Conservation (phyloP, 1,140 invertebrate species). For the Drosophila oshimai region DNA sequence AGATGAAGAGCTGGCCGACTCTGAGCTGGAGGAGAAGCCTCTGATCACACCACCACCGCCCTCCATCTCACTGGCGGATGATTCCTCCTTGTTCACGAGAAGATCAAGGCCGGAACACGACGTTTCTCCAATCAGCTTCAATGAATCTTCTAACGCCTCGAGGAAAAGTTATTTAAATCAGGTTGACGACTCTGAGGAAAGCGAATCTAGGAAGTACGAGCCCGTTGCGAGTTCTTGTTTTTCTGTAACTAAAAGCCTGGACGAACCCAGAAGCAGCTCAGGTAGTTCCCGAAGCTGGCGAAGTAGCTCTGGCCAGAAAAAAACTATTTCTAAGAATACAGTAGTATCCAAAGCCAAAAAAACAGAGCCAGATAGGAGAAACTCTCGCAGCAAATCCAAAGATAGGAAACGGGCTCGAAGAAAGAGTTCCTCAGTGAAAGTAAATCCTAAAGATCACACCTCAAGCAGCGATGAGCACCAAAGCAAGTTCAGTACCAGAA, state of each 20-base stretch:
- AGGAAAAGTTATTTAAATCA: neutral
- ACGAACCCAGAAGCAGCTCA: neutral
- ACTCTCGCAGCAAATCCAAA: neutral
- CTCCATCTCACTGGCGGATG: constrained; percentile 4
- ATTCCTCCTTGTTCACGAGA: constrained; percentile 14
- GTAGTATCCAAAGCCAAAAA: neutral
- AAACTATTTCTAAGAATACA: no score
- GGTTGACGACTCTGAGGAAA: no score
- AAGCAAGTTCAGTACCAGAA: neutral
- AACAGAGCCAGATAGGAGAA: no score
- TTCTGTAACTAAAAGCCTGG: neutral
- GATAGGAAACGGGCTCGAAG: neutral
- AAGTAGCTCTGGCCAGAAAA: neutral
- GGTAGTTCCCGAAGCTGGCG: neutral
- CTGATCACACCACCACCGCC: constrained; percentile 11
- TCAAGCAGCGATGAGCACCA: neutral
- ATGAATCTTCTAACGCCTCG: neutral
- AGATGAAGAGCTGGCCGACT: neutral
- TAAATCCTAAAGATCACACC: neutral
- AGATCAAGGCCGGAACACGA: neutral
- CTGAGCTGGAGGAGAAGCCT: neutral
- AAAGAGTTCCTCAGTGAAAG: neutral
- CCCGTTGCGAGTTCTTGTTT: neutral
- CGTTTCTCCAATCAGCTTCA: neutral
- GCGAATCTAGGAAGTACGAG: no score